Conservation (phyloP, 2,113 vertebrate genomes). For the Circaetus gallicus region DNA sequence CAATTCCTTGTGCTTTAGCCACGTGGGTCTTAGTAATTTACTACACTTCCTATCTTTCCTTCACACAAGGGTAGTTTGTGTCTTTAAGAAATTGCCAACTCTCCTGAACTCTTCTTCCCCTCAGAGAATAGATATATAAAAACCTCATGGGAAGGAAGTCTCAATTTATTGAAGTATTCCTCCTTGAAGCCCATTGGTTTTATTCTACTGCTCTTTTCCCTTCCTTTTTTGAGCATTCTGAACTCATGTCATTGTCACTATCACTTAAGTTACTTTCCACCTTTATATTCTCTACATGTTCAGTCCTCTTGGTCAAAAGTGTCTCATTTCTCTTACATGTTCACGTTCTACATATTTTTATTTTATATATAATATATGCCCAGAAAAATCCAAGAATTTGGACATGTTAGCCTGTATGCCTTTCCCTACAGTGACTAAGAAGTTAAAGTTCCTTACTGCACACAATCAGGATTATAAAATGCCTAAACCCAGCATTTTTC, state of each 20-base stretch:
- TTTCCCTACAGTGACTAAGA: background rate
- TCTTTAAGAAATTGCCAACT: slow-evolving; percentile 39
- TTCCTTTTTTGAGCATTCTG: background rate
- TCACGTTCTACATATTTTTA: background rate
- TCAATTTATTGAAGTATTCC: background rate
- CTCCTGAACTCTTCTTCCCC: slow-evolving; percentile 39
- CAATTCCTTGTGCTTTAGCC: slow-evolving; percentile 28
- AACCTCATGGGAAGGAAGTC: slow-evolving; percentile 7
- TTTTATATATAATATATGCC: background rate
- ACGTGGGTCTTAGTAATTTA: slow-evolving; percentile 47
- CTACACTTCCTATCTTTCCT: slow-evolving; percentile 42
- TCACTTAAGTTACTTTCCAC: background rate
- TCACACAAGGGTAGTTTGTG: background rate
- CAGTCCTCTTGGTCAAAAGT: background rate
- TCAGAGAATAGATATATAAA: background rate
- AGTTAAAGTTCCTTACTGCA: background rate
- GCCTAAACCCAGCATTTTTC: background rate
- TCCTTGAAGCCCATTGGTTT: background rate
- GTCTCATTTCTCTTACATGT: background rate
- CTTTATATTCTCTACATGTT: background rate
- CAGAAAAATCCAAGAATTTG: background rate
- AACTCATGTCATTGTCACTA: background rate
- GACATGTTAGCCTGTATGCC: background rate
- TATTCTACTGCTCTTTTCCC: background rate
- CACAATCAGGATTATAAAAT: background rate